Evolutionary conservation across 2,797 vertebrate species (phyloP), one percentile per base, ranked within the genome.

Genomic region (Odontamblyopus rebecca): DNA sequence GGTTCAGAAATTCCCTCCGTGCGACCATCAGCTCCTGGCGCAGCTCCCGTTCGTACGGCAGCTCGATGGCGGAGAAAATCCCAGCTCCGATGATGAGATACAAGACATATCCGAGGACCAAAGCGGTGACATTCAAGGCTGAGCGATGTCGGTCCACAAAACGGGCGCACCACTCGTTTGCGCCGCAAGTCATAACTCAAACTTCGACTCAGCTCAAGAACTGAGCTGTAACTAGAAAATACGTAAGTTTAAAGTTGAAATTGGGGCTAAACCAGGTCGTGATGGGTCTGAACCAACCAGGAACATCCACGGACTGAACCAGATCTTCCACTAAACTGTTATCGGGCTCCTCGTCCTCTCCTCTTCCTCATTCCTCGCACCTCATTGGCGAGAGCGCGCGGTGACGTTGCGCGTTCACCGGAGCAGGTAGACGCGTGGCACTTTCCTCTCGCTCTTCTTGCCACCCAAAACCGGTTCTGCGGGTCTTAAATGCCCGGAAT

Each of bases 31-130:
- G 93, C 85, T 97, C 93, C 71, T 85, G 81, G 13, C 96, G 95
- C 38, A 98, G 95, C 60, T 91, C 86, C 27, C 89, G 82, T 84
- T 98, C 97, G 80, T 96, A 96, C 0, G 97, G 97, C 83, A 95
- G 89, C 91, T 98, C 97, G 80, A 98, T 94, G 64, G 94, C 93
- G 35, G 96, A 97, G 93, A 98, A 98, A 73, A 98, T 93, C 60
- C 95, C 93, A 51, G 97, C 97, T 9, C 97, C 97, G 75, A 96
- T 80, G 0, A 96, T 26, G 63, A 98, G 88, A 89, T 97, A 98
- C 0, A 95, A 74, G 72, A 93, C 64, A 88, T 98, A 98, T 16
- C 86, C 92, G 19, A 94, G 73, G 2, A 95, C 64, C 88, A 98
- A 79, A 35, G 95, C 81, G n/a, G 84, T 81, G 60, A 98, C 96